These are phyloP conservation scores for Bovichtus diacanthus DNA, from an alignment of 2,797 vertebrate species.

Conservation along the genomic window DNA sequence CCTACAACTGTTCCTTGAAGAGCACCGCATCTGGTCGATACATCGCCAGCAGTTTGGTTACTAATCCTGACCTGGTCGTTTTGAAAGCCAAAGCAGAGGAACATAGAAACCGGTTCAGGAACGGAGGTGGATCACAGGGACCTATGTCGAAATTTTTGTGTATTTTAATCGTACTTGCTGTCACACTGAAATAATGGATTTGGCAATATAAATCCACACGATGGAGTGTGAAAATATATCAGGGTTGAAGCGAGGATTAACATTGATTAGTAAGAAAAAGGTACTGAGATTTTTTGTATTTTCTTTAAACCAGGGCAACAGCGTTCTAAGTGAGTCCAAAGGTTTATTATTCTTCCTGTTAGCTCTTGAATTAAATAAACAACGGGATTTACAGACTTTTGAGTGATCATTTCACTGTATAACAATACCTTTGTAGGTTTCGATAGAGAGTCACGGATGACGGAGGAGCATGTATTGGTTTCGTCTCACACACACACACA, in stretches of 20 bases:
- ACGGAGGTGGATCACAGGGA: slow-evolving; percentile 4
- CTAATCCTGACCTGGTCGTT: rapidly evolving
- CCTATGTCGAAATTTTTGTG: slow-evolving; percentile 5
- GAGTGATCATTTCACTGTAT: slow-evolving; percentile 21
- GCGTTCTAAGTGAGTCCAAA: slow-evolving; percentile 8
- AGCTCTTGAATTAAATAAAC: slow-evolving; percentile 6
- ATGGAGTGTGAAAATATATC: neutral
- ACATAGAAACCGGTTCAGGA: rapidly evolving
- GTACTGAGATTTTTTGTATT: slow-evolving; percentile 28
- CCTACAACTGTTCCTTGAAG: slow-evolving; percentile 72
- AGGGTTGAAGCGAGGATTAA: neutral
- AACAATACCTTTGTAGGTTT: slow-evolving; percentile 15
- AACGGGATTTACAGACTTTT: slow-evolving; percentile 22
- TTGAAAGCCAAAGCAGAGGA: rapidly evolving
- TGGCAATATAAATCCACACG: neutral
- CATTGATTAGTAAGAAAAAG: slow-evolving; percentile 18
- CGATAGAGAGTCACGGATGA: neutral
- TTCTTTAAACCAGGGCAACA: neutral
- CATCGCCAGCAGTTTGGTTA: slow-evolving; percentile 40
- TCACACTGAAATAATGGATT: slow-evolving; percentile 33
- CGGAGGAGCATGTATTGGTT: slow-evolving; percentile 1
- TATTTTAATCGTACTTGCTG: slow-evolving; percentile 31
- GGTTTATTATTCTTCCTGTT: slow-evolving; percentile 7
- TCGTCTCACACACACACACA: neutral
- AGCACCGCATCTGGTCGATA: slow-evolving; percentile 48